Evolutionary conservation across 2,113 vertebrate genomes (phyloP), one percentile per base, ranked within the genome.

Genomic region (Eclectus roratus): DNA sequence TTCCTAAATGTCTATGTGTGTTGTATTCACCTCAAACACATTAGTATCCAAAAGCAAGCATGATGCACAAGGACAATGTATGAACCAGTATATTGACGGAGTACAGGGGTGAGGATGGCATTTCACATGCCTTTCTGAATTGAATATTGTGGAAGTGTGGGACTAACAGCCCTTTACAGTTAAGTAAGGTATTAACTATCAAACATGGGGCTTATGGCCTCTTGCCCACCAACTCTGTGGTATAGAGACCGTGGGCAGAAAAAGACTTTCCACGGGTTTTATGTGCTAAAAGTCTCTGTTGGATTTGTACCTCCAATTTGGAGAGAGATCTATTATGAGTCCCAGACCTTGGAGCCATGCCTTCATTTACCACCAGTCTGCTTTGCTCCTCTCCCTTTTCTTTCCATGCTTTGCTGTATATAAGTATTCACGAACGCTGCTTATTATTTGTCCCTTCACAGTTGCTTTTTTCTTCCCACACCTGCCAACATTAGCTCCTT

Each of bases 401-500:
- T 63, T 85, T 69, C 85, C 88, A 72, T 65, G 44, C 8, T 3
- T 56, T 63, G 41, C 88, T 94, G 58, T 35, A 65, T 65, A 86
- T 80, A 52, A 85, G 92, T 86, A 92, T 91, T 95, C 96, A 91
- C 70, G 88, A 94, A 96, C 2, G 2, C 49, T 94, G 84, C 76
- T 84, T 87, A 89, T 96, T 94, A 91, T 92, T 95, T 97, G 78
- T 91, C 92, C 91, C 96, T 70, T 91, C 92, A 91, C 95, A 92
- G 96, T 96, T 94, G 94, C 63, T 87, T 96, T 96, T 96, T 94
- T 58, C 92, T 96, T 93, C 91, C 95, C 91, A 94, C 96, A 97
- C 96, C 96, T 97, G 96, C 94, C 96, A 96, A 94, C 92, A 96
- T 96, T 96, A 96, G 88, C 90, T 96, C 55, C 79, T 93, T 93